A percentile compares a stretch with the other conserved stretches of the same genome.
Evolutionary conservation across 2,888 invertebrate species (phyloP).

Genomic region (Ctenicera cuprea): DNA sequence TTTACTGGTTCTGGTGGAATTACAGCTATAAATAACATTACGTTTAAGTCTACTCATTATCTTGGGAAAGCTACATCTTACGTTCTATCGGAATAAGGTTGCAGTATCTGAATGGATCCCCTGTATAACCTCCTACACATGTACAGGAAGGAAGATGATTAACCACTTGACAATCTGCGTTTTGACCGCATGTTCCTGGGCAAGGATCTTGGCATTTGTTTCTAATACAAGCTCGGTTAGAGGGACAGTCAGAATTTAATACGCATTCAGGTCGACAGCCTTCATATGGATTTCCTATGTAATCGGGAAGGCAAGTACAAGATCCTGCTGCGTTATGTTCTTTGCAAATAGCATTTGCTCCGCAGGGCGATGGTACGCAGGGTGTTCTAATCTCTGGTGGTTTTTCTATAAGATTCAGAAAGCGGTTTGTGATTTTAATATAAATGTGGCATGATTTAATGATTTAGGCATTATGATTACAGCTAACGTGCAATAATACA

Average conservation of each 20-base stretch:
- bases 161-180: constrained; percentile 80
- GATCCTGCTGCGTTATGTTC: constrained; percentile 84
- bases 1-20: constrained; percentile 72
- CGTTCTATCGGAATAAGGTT: constrained; percentile 68
- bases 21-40: constrained; percentile 62
- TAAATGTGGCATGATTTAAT: neutral
- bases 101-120: constrained; percentile 79
- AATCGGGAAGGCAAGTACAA: constrained; percentile 82
- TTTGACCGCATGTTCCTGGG: constrained; percentile 81
- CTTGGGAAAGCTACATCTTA: constrained; percentile 64
- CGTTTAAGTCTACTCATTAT: neutral
- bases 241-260: constrained; percentile 79
- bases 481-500: neutral
- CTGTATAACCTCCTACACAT: constrained; percentile 78
- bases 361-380: constrained; percentile 81
- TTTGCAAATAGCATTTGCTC: constrained; percentile 82
- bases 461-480: constrained; percentile 5
- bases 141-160: constrained; percentile 82
- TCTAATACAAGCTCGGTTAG: constrained; percentile 78
- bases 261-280: constrained; percentile 83
- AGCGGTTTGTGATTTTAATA: neutral
- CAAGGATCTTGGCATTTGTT: constrained; percentile 83
- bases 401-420: constrained; percentile 36
- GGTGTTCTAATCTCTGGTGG: constrained; percentile 75
- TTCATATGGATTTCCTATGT: constrained; percentile 86